Percentiles rank a stretch among this genome's conserved stretches.
Conservation (phyloP, 2,797 vertebrate species). For the Passerculus sandwichensis region DNA sequence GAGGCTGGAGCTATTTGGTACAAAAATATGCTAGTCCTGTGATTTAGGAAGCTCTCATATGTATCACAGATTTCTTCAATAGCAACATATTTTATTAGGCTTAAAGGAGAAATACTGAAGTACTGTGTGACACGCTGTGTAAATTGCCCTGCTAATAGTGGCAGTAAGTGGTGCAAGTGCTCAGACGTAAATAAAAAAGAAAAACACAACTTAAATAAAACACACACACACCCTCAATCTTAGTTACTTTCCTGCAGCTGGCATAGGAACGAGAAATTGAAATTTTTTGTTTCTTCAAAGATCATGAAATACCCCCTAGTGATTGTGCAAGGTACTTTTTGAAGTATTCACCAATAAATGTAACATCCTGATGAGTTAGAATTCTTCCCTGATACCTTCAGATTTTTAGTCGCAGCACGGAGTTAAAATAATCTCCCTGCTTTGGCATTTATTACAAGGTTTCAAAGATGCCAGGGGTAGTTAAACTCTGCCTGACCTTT, state of each 20-base stretch:
- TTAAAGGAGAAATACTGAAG: conserved; percentile 42
- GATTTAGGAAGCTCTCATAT: conserved; percentile 53
- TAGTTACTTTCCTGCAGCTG: not conserved
- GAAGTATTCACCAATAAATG: not conserved
- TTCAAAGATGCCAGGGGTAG: conserved; percentile 68
- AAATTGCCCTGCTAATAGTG: not conserved
- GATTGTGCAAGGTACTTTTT: not conserved
- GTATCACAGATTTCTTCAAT: conserved; percentile 25
- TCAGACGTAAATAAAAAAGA: not conserved
- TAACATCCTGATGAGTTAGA: not conserved
- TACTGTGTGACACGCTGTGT: not conserved
- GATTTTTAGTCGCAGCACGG: not conserved
- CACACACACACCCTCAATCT: not conserved
- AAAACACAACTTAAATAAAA: not conserved
- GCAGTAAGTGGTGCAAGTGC: not conserved
- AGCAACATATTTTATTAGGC: conserved; percentile 1
- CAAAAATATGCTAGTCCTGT: conserved; percentile 37
- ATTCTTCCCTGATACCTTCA: not conserved
- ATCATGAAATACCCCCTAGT: not conserved
- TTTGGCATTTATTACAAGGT: conserved; percentile 70
- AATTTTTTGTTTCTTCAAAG: not conserved
- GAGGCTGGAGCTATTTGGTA: conserved; percentile 27
- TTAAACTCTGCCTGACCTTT: conserved; percentile 79
- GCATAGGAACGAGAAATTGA: not conserved
- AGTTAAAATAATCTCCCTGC: conserved; percentile 59